Conservation (phyloP, 2,888 invertebrate genomes). For the Harpalus rufipes region DNA sequence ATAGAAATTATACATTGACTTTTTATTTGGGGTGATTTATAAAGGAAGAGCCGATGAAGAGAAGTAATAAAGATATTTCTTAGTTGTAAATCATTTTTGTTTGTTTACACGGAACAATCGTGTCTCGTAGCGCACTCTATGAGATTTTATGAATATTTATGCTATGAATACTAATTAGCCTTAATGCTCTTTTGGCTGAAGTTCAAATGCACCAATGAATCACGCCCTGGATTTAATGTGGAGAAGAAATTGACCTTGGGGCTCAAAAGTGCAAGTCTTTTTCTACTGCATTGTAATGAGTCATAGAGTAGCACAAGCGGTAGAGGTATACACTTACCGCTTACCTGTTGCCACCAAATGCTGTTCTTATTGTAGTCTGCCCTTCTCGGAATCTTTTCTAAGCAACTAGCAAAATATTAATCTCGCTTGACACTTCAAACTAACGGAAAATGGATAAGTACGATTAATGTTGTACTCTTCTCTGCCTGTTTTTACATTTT, state of each 20-base stretch:
- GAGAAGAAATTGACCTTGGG: conserved; percentile 62
- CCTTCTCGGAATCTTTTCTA: neutral
- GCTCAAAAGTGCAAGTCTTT: conserved; percentile 65
- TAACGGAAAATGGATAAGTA: conserved; percentile 2
- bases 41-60: conserved; percentile 3
- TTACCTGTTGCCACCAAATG: conserved; percentile 25
- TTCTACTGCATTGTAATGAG: conserved; percentile 63
- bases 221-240: conserved; percentile 56
- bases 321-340: conserved; percentile 42
- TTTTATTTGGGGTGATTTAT: conserved; percentile 34
- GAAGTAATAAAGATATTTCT: conserved; percentile 37
- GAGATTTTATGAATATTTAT: conserved; percentile 62
- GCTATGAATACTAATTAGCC: conserved; percentile 62
- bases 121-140: conserved; percentile 21
- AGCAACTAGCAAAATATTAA: conserved; percentile 8
- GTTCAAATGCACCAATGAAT: conserved; percentile 61
- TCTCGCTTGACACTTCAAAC: conserved; percentile 5
- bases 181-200: conserved; percentile 57
- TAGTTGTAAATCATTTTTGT: conserved; percentile 51
- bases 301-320: conserved; percentile 14
- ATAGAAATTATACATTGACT: conserved; percentile 33
- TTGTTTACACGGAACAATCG: conserved; percentile 62
- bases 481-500: neutral
- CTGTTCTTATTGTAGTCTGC: conserved; percentile 3
- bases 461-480: neutral